These are phyloP conservation scores for Melanerpes aurifrons DNA, from an alignment of 2,113 vertebrate species.

Conservation along the genomic window DNA sequence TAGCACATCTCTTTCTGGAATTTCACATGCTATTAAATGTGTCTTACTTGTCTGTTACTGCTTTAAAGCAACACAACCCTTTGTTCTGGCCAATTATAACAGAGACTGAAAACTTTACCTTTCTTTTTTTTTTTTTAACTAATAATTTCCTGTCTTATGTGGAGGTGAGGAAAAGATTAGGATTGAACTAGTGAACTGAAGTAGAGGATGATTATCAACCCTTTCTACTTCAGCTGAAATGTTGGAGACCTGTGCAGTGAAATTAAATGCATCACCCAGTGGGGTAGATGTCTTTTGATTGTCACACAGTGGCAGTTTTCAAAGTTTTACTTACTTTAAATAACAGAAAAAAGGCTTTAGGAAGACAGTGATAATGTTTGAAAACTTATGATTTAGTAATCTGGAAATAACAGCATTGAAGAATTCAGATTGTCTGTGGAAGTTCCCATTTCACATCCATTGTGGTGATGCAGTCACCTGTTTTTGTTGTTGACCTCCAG, in stretches of 20 bases:
- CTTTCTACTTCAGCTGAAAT: neutral
- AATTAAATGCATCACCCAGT: neutral
- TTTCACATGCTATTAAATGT: neutral
- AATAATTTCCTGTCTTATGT: neutral
- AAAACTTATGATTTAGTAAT: neutral
- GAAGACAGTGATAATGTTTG: neutral
- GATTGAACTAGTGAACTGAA: neutral
- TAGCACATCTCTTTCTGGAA: too few relatives aligned
- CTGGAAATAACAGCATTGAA: neutral
- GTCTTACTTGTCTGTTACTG: neutral
- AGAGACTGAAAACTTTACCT: neutral
- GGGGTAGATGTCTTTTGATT: neutral
- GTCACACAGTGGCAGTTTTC: neutral
- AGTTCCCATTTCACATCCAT: neutral
- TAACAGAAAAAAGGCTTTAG: neutral
- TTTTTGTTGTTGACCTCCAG: neutral
- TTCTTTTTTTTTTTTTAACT: neutral
- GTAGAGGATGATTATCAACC: neutral
- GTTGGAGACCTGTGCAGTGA: neutral
- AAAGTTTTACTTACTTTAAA: neutral
- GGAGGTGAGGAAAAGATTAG: neutral
- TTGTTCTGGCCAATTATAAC: neutral
- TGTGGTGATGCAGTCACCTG: neutral
- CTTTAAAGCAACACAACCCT: neutral
- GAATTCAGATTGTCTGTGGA: neutral